phyloP scores from a whole-genome alignment of 2,113 vertebrate species.

The Myodes glareolus region DNA sequence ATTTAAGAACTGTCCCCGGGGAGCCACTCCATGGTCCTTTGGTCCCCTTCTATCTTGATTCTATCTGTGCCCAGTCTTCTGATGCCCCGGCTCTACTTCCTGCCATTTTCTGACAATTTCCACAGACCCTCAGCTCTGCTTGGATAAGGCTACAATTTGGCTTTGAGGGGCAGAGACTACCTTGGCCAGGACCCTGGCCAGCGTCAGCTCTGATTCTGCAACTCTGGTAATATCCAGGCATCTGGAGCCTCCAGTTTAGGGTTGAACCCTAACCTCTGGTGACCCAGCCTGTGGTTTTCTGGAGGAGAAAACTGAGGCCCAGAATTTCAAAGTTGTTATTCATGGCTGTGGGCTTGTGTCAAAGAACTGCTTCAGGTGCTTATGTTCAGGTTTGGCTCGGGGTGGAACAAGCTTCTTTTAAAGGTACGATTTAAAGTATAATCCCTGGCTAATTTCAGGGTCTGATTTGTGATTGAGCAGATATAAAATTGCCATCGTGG shows the following conservation, averaged over 20 bases:
- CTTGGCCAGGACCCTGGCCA: background rate
- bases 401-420: background rate
- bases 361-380: background rate
- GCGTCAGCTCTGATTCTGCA: background rate
- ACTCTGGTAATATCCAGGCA: background rate
- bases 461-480: background rate
- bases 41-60: background rate
- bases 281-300: too few relatives aligned
- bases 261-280: background rate
- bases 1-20: background rate
- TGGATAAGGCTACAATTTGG: background rate
- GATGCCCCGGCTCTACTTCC: too few relatives aligned
- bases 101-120: background rate
- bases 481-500: background rate
- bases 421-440: background rate
- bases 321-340: fast-evolving
- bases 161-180: background rate
- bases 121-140: background rate
- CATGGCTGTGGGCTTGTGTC: background rate
- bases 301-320: background rate
- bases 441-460: background rate
- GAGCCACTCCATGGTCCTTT: background rate
- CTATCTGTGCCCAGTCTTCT: background rate
- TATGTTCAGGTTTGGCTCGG: background rate
- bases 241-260: fast-evolving